Conservation (phyloP, 2,113 vertebrate species). For the Tor tambroides region DNA sequence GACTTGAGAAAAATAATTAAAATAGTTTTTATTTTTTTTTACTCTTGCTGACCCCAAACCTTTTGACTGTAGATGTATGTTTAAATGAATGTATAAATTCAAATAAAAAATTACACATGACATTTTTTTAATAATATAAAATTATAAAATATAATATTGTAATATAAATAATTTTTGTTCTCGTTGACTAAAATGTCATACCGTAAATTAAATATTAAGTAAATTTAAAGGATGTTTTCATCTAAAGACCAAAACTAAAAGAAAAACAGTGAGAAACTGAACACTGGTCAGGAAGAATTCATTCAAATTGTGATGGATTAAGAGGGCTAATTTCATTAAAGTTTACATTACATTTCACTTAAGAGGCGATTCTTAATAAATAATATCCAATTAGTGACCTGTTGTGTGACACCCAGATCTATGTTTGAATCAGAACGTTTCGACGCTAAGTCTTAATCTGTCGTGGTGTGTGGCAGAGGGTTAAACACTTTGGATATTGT, state of each 20-base stretch:
- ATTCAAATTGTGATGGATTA: not conserved
- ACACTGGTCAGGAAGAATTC: not conserved
- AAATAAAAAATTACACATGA: no score
- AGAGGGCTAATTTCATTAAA: not conserved
- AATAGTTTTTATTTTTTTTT: no score
- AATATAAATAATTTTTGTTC: not conserved
- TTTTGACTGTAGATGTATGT: no score
- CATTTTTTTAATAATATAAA: no score
- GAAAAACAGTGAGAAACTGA: not conserved
- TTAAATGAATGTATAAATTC: no score
- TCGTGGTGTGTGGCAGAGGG: slow-evolving; percentile 47
- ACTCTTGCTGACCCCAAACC: no score
- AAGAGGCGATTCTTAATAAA: not conserved
- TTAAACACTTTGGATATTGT: slow-evolving; percentile 54
- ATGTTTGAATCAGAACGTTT: slow-evolving; percentile 1
- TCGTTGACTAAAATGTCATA: not conserved
- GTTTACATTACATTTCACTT: not conserved
- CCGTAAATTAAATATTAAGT: not conserved
- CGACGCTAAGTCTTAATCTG: not conserved
- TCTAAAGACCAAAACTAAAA: not conserved
- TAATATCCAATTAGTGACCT: slow-evolving; percentile 17
- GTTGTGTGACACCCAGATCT: slow-evolving; percentile 12
- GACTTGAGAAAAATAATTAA: no score
- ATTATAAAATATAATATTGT: no score
- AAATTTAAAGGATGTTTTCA: not conserved